These are phyloP conservation scores for Palythoa caribaeorum DNA, from an alignment of 92 coral and sea anemone species.

Conservation along the genomic window DNA sequence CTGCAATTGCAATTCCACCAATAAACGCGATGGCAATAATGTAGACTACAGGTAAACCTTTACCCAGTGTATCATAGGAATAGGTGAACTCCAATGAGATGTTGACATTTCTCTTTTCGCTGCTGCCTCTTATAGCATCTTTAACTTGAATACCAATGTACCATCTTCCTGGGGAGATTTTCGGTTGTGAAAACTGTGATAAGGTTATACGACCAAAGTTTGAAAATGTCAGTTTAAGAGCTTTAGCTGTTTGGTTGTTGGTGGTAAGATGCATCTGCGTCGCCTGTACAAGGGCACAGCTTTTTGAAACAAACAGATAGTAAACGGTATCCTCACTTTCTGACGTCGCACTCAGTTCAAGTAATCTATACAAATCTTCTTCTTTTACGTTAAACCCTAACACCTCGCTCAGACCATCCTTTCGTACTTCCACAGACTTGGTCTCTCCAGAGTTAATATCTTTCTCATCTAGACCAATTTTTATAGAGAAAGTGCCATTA, in stretches of 20 bases:
- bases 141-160: conserved; percentile 80
- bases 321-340: conserved; percentile 65
- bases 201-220: conserved; percentile 85
- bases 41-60: conserved; percentile 73
- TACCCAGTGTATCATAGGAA: conserved; percentile 65
- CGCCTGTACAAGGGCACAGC: conserved; percentile 74
- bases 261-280: conserved; percentile 44
- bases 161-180: conserved; percentile 88
- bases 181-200: conserved; percentile 87
- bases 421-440: conserved; percentile 63
- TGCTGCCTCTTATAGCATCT: conserved; percentile 29
- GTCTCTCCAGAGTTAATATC: conserved; percentile 66
- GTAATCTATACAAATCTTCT: conserved; percentile 63
- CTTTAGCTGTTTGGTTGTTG: conserved; percentile 38
- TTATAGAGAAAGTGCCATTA: conserved; percentile 62
- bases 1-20: conserved; percentile 80
- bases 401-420: conserved; percentile 75
- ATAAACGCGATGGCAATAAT: conserved; percentile 73
- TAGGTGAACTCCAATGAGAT: conserved; percentile 68
- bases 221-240: conserved; percentile 77
- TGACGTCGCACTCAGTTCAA: conserved; percentile 81
- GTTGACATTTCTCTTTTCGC: conserved; percentile 57
- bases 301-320: conserved; percentile 78
- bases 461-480: conserved; percentile 77
- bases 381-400: conserved; percentile 75